Base-by-base conservation (phyloP, 2,888 invertebrate species). In the Periphyllus acericola region DNA sequence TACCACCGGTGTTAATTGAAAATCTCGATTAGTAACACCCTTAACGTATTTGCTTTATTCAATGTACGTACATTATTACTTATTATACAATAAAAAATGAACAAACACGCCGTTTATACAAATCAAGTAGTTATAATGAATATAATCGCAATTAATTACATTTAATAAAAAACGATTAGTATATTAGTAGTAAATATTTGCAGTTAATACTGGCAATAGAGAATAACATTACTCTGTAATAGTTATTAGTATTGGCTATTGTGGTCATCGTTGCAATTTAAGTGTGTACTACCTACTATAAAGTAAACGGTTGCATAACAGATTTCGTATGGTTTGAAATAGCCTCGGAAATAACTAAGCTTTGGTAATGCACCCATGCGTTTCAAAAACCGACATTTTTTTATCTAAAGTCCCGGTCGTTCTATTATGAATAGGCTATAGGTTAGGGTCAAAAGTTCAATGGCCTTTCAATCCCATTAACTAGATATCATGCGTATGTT, bases 401-500 rank as follows among this genome's bases (percentile, higher is more conserved):
- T 87, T 87, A 87, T 87, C 87, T 87, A 17, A 60, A 55, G 86
- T 72, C 86, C 46, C 81, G 66, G 76, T 25, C 9, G 66, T 76
- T 34, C 32, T 85, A 68, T 78, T 85, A 76, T 66, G 84, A 78
- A 85, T 68, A 68, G 60, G 8, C 6, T 25, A 25, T 60, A 60
- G 34, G 84, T 66, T 81, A 81, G 87, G 87, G 87, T 81, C 81
- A 81, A 32, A 74, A 81, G 87, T 87, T 87, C 87, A 87, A 81
- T 32, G 66, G 81, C 87, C 81, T 81, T 87, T 81, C 40, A 81
- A 81, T 87, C 80, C 80, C 80, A 87, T 87, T 87, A 87, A 46
- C 46, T 40, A 81, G 81, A 87, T 87, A 87, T 75, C 66, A 32
- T 36, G 32, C 17, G 34, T 60, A 19, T 68, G 74, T 81, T 81